Evolutionary conservation across 2,888 invertebrate species (phyloP).

Genomic region (Drosophila putrida): DNA sequence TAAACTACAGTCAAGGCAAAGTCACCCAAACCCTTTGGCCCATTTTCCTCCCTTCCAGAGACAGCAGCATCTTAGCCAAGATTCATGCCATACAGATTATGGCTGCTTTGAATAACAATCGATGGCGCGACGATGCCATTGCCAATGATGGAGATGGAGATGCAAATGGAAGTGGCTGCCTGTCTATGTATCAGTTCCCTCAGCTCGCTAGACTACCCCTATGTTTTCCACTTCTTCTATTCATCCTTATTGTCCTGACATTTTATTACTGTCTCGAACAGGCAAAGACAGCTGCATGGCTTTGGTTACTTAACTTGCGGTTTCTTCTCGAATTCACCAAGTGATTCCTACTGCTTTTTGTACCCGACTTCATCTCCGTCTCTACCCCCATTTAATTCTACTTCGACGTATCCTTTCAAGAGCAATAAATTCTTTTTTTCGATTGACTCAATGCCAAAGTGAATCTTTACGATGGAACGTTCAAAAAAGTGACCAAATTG

Average conservation of each 20-base stretch:
- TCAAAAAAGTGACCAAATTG: conserved; percentile 23
- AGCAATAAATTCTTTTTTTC: conserved; percentile 61
- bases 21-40: conserved; percentile 39
- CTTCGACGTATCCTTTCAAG: conserved; percentile 18
- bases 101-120: conserved; percentile 80
- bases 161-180: conserved; percentile 51
- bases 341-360: conserved; percentile 32
- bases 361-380: neutral
- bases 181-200: conserved; percentile 2
- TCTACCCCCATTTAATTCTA: neutral
- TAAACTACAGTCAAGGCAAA: conserved; percentile 70
- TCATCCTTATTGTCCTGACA: conserved; percentile 53
- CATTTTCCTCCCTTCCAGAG: conserved; percentile 5
- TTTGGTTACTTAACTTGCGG: conserved; percentile 50
- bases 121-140: conserved; percentile 71
- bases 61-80: conserved; percentile 21
- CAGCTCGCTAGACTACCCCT: neutral
- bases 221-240: neutral
- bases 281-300: conserved; percentile 35
- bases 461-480: conserved; percentile 52
- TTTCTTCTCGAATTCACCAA: conserved; percentile 27
- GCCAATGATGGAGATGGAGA: conserved; percentile 62
- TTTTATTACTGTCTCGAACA: conserved; percentile 70
- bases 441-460: conserved; percentile 54
- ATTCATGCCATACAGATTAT: conserved; percentile 72